Base-by-base conservation (phyloP, 2,797 vertebrate genomes). In the Tauraco hartlaubi region DNA sequence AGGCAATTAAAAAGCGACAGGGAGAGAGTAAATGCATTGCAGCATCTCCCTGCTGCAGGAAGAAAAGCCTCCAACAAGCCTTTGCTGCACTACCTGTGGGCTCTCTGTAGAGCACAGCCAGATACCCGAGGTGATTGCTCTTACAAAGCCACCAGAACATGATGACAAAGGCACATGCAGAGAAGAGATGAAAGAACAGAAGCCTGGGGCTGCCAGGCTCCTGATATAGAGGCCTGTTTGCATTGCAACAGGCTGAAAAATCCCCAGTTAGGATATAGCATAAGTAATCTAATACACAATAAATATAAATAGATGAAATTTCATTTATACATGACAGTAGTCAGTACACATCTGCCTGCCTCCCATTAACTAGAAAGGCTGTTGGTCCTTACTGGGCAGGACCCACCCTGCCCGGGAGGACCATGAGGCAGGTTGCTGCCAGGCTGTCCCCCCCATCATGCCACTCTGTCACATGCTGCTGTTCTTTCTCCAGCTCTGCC, bases 401-500 rank as follows among this genome's bases (percentile, higher is more conserved):
- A 29, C 0, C 59, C 43, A 63, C 61, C 64, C 67, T 52, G 28
- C 11, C 8, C 2, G 2, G 43, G 33, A 49, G 39, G 56, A 44
- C 51, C 9, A 16, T 0, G 1, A 16, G 62, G 18, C 1, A 0
- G 15, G 9, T 13, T 12, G 33, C 58, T 55, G n/a, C 37, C 76
- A 33, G 21, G 6, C 4, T 51, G 26, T 2, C 6, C n/a, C 35
- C 48, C 46, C 11, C 0, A 0, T 11, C 11, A 5, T 9, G 16
- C 26, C 71, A 41, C 44, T 22, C 13, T 35, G 43, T 59, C 69
- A 23, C 33, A 5, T 3, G 5, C 41, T 8, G 37, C 76, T 29
- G 59, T 55, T 25, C 72, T 71, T 26, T n/a, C 64, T 48, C 48
- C 75, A 62, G 41, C 44, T 55, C 78, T 89, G 51, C 31, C 54